These are phyloP conservation scores for Scaptomyza caliginosa DNA, from an alignment of 2,888 invertebrate species.

Conservation along the genomic window DNA sequence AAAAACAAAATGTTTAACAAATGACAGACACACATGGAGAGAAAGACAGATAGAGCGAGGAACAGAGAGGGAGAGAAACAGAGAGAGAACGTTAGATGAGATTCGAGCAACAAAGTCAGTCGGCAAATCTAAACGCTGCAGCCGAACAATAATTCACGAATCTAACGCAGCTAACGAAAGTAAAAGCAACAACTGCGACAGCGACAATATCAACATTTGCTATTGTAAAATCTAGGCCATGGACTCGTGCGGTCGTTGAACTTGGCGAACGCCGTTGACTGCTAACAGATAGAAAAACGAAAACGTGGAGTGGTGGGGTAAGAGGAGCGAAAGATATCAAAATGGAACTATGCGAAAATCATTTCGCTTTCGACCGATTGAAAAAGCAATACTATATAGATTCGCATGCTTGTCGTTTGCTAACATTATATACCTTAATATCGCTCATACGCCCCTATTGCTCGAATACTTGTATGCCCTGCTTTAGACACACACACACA, in stretches of 20 bases:
- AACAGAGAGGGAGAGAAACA: conserved; percentile 6
- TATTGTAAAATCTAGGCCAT: conserved; percentile 83
- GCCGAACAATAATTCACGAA: conserved; percentile 39
- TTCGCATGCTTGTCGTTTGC: background rate
- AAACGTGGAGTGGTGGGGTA: background rate
- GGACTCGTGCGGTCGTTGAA: conserved; percentile 84
- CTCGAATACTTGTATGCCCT: conserved; percentile 4
- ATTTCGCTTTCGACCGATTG: conserved; percentile 70
- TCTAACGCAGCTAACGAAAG: conserved; percentile 56
- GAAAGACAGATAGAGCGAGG: background rate
- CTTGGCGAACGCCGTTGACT: conserved; percentile 65
- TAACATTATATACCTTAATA: conserved; percentile 1
- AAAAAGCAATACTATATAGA: conserved; percentile 1
- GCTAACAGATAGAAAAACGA: conserved; percentile 22
- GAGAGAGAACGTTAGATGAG: conserved; percentile 11
- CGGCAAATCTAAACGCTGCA: conserved; percentile 49
- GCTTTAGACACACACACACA: background rate
- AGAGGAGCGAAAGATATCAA: background rate
- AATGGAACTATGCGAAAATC: conserved; percentile 11
- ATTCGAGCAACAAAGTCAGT: conserved; percentile 24
- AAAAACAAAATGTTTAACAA: conserved; percentile 24
- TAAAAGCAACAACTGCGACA: conserved; percentile 62
- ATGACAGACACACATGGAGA: background rate
- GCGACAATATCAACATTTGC: conserved; percentile 50
- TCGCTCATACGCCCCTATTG: conserved; percentile 34